A percentile compares a stretch with the other conserved stretches of the same genome.
Conservation (phyloP, 2,888 invertebrate species). For the Scelioninae gen. 1 region DNA sequence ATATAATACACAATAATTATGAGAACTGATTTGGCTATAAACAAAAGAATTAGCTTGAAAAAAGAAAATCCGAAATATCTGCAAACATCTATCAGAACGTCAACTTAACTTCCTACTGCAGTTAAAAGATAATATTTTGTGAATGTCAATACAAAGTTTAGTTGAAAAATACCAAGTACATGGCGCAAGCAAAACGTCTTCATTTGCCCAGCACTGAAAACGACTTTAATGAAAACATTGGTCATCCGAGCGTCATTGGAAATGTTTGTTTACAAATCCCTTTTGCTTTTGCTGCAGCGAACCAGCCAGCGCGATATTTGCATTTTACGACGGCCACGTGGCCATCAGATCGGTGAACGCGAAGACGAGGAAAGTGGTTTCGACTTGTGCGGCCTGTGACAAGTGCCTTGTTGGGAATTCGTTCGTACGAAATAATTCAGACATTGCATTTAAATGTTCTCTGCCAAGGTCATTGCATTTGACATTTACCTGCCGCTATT, state of each 20-base stretch:
- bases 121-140: conserved; percentile 34
- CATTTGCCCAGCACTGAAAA: conserved; percentile 32
- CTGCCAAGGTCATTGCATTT: conserved; percentile 37
- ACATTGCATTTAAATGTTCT: conserved; percentile 56
- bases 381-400: conserved; percentile 71
- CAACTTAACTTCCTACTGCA: no score
- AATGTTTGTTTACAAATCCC: conserved; percentile 58
- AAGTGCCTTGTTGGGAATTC: conserved; percentile 65
- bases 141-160: conserved; percentile 3
- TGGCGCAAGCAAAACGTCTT: conserved; percentile 35
- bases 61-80: no score
- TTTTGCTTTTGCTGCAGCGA: conserved; percentile 37
- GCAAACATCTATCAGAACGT: no score
- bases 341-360: no score
- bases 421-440: conserved; percentile 48
- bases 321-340: conserved; percentile 70
- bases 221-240: conserved; percentile 49
- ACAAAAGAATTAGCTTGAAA: no score
- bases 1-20: no score
- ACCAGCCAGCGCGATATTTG: conserved; percentile 55
- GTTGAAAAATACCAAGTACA: neutral
- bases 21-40: no score
- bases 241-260: conserved; percentile 15
- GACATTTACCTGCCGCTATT: conserved; percentile 26
- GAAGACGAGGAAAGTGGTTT: conserved; percentile 71